A percentile compares a stretch with the other conserved stretches of the same genome.
Evolutionary conservation across 2,888 invertebrate species (phyloP).

Genomic region (Cephalotes varians): DNA sequence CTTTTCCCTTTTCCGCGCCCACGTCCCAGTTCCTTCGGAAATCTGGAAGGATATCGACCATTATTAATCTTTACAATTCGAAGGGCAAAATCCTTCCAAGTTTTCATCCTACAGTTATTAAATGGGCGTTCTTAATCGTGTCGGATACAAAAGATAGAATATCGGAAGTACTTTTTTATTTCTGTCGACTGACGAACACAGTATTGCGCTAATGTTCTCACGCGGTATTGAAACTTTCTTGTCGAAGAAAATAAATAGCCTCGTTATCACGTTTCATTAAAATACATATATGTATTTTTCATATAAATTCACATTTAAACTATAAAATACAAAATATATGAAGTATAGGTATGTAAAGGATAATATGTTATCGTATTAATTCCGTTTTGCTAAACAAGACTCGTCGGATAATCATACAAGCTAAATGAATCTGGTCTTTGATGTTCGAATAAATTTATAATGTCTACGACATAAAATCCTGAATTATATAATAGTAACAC

Average conservation of each 20-base stretch:
- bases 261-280: not conserved
- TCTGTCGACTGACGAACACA: conserved; percentile 23
- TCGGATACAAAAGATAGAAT: conserved; percentile 52
- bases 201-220: conserved; percentile 21
- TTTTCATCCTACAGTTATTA: conserved; percentile 71
- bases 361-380: not conserved
- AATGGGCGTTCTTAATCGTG: conserved; percentile 63
- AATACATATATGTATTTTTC: not conserved
- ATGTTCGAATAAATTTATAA: conserved; percentile 14
- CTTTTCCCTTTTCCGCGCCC: conserved; percentile 43
- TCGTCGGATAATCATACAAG: not conserved
- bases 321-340: not conserved
- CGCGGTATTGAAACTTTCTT: not conserved
- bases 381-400: not conserved
- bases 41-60: conserved; percentile 71
- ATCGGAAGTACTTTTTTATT: conserved; percentile 68
- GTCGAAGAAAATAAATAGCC: conserved; percentile 25
- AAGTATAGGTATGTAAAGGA: too few relatives aligned
- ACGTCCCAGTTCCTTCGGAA: conserved; percentile 57
- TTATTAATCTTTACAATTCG: conserved; percentile 70
- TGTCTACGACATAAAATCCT: not conserved
- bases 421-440: conserved; percentile 10
- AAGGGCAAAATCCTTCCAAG: conserved; percentile 62
- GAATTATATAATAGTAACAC: conserved; percentile 21
- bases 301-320: not conserved